Base-by-base conservation (phyloP, 2,888 invertebrate genomes). In the Himalopsyche japonica region DNA sequence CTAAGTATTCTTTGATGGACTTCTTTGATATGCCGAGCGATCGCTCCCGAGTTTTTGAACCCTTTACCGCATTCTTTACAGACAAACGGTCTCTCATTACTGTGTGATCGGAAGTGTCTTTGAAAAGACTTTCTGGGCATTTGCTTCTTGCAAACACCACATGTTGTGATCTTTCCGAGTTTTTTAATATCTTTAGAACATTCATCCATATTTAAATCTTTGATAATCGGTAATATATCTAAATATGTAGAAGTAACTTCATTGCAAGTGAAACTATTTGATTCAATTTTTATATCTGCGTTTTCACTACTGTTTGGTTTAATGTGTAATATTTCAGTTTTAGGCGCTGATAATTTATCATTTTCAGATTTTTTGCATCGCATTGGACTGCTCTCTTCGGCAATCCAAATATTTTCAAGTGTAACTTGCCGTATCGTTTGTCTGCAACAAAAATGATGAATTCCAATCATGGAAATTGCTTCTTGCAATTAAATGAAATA, bases 21-120 rank as follows among this genome's bases (percentile, higher is more conserved):
- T 27, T 92, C 91, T 32, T 91, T 90, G 3, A 90, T 88, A 89
- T 94, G 94, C 0, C 93, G 90, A 24, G 90, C 90, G 37, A 94
- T 89, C 87, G 93, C 93, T 57, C 91, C 91, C 83, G 89, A 89
- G 88, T 92, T 91, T 82, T 89, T 88, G 89, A 93, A 93, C 49
- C 89, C 90, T 82, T 91, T 91, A 0, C 93, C 93, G 88, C 94
- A 94, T n/a, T 90, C 86, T 86, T 91, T 90, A 88, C 94, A 94
- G 87, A 90, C 90, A 88, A 91, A 91, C 0, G 90, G 89, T 76
- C 89, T 89, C 83, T 90, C 91, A 32, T 89, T 90, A 1, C 89
- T 89, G 88, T 93, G 93, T 6, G 90, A 88, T 1, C 92, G 90
- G 85, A 89, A 88, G 88, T 94, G 94, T 0, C 93, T 90, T 76